Evolutionary conservation across 2,797 vertebrate genomes (phyloP).

Genomic region (Lerista edwardsae): DNA sequence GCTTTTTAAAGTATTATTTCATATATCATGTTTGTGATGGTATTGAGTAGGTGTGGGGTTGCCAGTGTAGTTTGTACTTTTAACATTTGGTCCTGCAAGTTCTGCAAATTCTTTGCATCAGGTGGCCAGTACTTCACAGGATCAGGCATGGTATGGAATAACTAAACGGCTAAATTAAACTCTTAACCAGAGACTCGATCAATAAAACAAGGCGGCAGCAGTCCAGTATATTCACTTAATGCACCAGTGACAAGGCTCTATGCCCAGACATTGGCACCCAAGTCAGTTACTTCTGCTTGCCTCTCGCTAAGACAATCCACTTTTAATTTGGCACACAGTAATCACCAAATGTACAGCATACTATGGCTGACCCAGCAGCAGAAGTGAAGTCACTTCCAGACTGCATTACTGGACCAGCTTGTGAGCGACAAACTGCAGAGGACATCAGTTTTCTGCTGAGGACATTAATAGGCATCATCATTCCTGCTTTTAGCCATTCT

Average conservation of each 20-base stretch:
- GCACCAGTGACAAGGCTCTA: constrained; percentile 24
- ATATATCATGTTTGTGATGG: neutral
- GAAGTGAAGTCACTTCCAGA: neutral
- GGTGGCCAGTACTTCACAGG: neutral
- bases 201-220: rapidly evolving
- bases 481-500: no score
- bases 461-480: no score
- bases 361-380: no score
- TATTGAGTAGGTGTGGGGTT: neutral
- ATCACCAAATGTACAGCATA: neutral
- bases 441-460: neutral
- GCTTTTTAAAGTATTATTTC: neutral
- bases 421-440: no score
- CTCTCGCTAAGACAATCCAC: constrained; percentile 43
- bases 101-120: neutral
- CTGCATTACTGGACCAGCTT: no score
- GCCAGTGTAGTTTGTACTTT: neutral
- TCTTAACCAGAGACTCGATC: neutral
- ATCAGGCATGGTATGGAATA: neutral
- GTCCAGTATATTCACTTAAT: neutral
- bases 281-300: constrained; percentile 52
- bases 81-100: neutral
- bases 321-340: constrained; percentile 16
- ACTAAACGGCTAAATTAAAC: neutral
- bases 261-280: constrained; percentile 24